Percentiles rank a stretch among this genome's conserved stretches.
phyloP scores from a whole-genome alignment of 2,797 vertebrate genomes.

The Myiotriccus ornatus region DNA sequence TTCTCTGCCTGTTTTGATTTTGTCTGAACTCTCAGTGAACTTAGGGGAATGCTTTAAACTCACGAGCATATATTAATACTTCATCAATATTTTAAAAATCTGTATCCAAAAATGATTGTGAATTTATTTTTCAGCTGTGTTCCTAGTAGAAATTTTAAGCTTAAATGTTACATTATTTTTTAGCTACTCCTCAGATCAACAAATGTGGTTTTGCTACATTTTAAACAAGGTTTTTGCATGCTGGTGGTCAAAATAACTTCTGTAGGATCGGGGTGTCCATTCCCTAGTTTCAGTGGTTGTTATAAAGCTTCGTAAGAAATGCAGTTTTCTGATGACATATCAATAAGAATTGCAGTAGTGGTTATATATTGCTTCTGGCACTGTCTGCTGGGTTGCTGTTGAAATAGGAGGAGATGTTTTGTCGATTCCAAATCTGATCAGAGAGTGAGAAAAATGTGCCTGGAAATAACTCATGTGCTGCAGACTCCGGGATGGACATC shows the following conservation, averaged over 20 bases:
- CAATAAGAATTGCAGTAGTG: background rate
- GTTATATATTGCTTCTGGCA: background rate
- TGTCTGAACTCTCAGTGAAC: constrained; percentile 56
- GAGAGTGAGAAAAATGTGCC: background rate
- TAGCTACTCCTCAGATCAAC: background rate
- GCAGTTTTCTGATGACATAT: background rate
- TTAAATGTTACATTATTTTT: background rate
- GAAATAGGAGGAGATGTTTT: background rate
- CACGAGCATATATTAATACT: background rate
- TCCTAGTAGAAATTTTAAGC: background rate
- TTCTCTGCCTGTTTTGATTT: constrained; percentile 42
- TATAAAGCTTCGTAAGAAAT: background rate
- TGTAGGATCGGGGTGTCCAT: background rate
- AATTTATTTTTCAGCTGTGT: background rate
- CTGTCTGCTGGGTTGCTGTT: background rate
- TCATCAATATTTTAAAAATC: constrained; percentile 6
- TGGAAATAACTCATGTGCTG: background rate
- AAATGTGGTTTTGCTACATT: background rate
- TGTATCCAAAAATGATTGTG: background rate
- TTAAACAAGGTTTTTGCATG: background rate
- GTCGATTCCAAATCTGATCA: background rate
- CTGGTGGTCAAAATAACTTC: background rate
- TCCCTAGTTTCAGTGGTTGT: background rate
- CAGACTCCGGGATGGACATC: background rate
- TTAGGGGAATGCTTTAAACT: constrained; percentile 34